A percentile compares a stretch with the other conserved stretches of the same genome.
Conservation (phyloP, 1,140 invertebrate species). For the Oryctes rhinoceros region DNA sequence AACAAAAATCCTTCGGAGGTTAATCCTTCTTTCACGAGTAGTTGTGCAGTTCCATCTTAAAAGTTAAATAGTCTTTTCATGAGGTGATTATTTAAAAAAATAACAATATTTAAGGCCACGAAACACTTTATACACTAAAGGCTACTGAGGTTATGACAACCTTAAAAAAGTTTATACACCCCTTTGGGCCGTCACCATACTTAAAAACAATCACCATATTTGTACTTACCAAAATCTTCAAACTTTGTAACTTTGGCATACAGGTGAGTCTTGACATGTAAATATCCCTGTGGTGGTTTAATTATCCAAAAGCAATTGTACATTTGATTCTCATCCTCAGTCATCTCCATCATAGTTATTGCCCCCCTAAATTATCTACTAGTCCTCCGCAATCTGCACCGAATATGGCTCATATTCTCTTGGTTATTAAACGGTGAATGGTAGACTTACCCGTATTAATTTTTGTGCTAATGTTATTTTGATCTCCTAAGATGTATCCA, state of each 20-base stretch:
- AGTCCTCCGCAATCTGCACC: conserved; percentile 74
- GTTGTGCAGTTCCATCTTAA: conserved; percentile 66
- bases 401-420: conserved; percentile 40
- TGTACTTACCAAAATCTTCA: conserved; percentile 69
- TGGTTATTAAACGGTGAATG: conserved; percentile 44
- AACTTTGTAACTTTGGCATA: conserved; percentile 74
- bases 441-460: conserved; percentile 66
- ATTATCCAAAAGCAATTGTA: conserved; percentile 82
- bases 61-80: conserved; percentile 20
- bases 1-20: conserved; percentile 71
- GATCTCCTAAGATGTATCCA: conserved; percentile 67
- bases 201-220: not conserved
- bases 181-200: too few species aligned
- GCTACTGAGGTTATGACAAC: too few species aligned
- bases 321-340: conserved; percentile 66
- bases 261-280: conserved; percentile 75
- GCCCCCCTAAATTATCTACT: conserved; percentile 77
- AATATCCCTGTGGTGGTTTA: conserved; percentile 70
- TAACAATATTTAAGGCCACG: too few species aligned
- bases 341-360: conserved; percentile 84
- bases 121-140: too few species aligned
- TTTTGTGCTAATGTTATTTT: conserved; percentile 65
- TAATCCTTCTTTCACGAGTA: conserved; percentile 72
- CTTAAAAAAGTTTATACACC: too few species aligned
- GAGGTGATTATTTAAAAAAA: too few species aligned